Evolutionary conservation across 1,140 invertebrate species (phyloP), one percentile per base, ranked within the genome.

Genomic region (Daktulosphaira vitifoliae): DNA sequence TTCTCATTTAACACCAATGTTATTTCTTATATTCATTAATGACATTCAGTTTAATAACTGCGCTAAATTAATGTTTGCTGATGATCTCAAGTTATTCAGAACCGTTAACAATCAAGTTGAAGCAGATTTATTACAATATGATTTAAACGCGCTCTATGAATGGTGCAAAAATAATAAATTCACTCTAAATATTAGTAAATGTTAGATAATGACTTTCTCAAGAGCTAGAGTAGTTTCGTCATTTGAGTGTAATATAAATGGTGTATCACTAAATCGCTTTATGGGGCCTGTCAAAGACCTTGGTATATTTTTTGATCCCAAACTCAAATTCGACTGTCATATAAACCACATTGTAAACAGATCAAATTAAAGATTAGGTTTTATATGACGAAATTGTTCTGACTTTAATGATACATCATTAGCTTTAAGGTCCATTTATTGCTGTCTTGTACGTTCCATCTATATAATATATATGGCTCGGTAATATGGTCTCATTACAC

Each of bases 251-350:
- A 13, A 48, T 50, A 26, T 50, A 7, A 26, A 50, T 1, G 23
- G 23, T 23, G 22, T 13, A 8, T 11, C n/a, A 4, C 46, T 48
- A 9, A 3, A 48, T 23, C 5, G 22, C 2, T 2, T 22, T 26
- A 25, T 15, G 22, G 22, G 11, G 15, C 13, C 22, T 15, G 9
- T 50, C 2, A 25, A 26, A 5, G 22, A 50, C 15, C 11, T 50
- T 15, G 23, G 22, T 50, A 50, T 50, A 23, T 25, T 26, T 3
- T 50, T 26, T 22, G 6, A 50, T 11, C 29, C 29, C 11, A 25
- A 50, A 26, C 48, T 50, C 13, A 25, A 50, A 50, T 50, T 50
- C 25, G 48, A 50, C 23, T 50, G 29, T 50, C 22, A 50, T 9
- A 50, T 50, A 23, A 50, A 50, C 15, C 8, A 50, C 23, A 50